Evolutionary conservation across 1,140 invertebrate species (phyloP), one percentile per base, ranked within the genome.

Genomic region (Aphidius gifuensis): DNA sequence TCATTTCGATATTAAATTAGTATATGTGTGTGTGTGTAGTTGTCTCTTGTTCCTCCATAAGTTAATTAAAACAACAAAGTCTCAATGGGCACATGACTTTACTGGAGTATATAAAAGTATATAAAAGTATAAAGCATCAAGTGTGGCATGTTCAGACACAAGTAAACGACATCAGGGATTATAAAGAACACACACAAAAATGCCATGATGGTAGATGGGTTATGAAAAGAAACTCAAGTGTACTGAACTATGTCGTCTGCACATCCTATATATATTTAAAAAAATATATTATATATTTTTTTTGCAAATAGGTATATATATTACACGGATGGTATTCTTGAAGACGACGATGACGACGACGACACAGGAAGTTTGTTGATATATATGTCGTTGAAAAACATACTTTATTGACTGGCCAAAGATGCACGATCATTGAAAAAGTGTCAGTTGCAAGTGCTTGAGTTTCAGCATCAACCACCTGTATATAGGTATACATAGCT

Each of bases 51-150:
- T 44, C 58, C 58, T 44, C 58, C 58, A 38, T 64, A 49, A 60
- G 53, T 64, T 60, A 60, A 64, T 64, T 64, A 64, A 64, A 55
- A 49, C 62, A 60, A 64, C 58, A 60, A 64, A 60, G 58, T 64
- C 23, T 59, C 32, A 21, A 55, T 55, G 53, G 40, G 11, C 43
- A 32, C 23, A 32, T 32, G 40, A 42, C 53, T 38, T 55, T 55
- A 43, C 53, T 7, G 21, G 11, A 55, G 40, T 7, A 40, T 39
- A 43, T n/a, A 16, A 16, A 16, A 16, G 16, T 16, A 16, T 16
- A 16, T 16, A 16, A 16, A 16, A 16, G 16, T 16, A 38, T 42
- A 11, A 3, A n/a, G 42, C 39, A 55, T 39, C 43, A 55, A 55
- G 23, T 32, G 23, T 32, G 23, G 23, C 53, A 42, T 40, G 53